Evolutionary conservation across 2,888 invertebrate species (phyloP).

Genomic region (Scotopteryx bipunctaria): DNA sequence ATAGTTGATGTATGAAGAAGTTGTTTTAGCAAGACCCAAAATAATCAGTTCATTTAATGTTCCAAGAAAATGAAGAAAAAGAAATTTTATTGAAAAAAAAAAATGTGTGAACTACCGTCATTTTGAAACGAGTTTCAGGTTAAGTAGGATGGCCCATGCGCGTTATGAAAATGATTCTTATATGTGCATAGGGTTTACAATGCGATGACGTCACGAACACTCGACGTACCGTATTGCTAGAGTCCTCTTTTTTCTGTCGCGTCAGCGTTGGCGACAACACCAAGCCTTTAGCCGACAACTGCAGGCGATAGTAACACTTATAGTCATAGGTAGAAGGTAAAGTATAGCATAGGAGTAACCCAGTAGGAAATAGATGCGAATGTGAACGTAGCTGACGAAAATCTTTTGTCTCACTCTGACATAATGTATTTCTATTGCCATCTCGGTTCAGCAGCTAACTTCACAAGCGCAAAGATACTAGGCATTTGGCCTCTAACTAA

Average conservation of each 20-base stretch:
- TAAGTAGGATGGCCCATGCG: slow-evolving; percentile 27
- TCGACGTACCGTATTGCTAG: slow-evolving; percentile 64
- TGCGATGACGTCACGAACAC: slow-evolving; percentile 44
- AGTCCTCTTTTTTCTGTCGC: slow-evolving; percentile 60
- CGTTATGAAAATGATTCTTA: slow-evolving; percentile 19
- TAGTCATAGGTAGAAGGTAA: slow-evolving; percentile 46
- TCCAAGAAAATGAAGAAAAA: no score
- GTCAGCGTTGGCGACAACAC: slow-evolving; percentile 67
- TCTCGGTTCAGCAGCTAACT: background rate
- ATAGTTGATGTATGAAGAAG: no score
- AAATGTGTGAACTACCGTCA: slow-evolving; percentile 16
- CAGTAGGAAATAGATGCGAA: slow-evolving; percentile 9
- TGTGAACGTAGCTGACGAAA: background rate
- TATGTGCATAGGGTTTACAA: slow-evolving; percentile 19
- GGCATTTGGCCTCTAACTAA: background rate
- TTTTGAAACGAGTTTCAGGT: slow-evolving; percentile 1
- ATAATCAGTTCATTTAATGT: no score
- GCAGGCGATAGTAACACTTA: slow-evolving; percentile 58
- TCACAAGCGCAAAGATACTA: slow-evolving; percentile 10
- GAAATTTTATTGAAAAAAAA: no score
- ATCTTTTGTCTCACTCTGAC: background rate
- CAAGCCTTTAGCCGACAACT: slow-evolving; percentile 75
- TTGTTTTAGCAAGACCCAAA: no score
- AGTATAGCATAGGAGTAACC: slow-evolving; percentile 32
- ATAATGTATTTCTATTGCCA: background rate